Percentiles rank a stretch among this genome's conserved stretches.
phyloP scores from a whole-genome alignment of 1,140 invertebrate species.

The Trachymyrmex cornetzi region DNA sequence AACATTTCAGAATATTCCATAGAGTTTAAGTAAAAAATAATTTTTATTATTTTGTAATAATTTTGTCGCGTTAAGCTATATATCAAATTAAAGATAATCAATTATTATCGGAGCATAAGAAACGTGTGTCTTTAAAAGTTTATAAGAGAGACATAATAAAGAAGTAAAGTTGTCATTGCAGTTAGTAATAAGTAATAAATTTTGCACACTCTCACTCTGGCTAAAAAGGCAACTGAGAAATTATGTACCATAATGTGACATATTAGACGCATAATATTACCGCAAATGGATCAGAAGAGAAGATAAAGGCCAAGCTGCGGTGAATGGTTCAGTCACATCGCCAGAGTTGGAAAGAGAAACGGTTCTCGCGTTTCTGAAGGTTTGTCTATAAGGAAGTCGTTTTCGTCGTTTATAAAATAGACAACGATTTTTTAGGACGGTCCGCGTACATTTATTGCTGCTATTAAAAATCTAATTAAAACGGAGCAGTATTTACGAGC shows the following conservation, averaged over 20 bases:
- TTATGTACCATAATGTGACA: conserved; percentile 49
- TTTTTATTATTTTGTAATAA: background rate
- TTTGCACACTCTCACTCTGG: conserved; percentile 50
- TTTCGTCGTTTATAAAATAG: conserved; percentile 26
- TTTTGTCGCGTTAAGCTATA: conserved; percentile 6
- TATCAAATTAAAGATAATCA: conserved; percentile 45
- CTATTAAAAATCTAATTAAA: conserved; percentile 60
- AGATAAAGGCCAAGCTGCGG: conserved; percentile 6
- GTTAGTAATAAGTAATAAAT: conserved; percentile 67
- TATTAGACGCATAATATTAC: conserved; percentile 47
- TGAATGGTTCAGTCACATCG: conserved; percentile 17
- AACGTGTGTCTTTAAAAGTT: background rate
- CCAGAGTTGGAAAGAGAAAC: conserved; percentile 16
- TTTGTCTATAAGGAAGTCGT: conserved; percentile 9
- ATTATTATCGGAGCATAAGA: too few species aligned
- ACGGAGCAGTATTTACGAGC: conserved; percentile 46
- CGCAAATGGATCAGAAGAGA: conserved; percentile 36
- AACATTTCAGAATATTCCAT: background rate
- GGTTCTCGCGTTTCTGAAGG: background rate
- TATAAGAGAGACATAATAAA: conserved; percentile 42
- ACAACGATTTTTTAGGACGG: conserved; percentile 4
- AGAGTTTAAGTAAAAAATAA: background rate
- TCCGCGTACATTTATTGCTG: conserved; percentile 14
- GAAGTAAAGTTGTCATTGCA: conserved; percentile 38
- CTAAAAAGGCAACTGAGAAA: conserved; percentile 4